Conservation (phyloP, 2,113 vertebrate genomes). For the Gobio gobio region DNA sequence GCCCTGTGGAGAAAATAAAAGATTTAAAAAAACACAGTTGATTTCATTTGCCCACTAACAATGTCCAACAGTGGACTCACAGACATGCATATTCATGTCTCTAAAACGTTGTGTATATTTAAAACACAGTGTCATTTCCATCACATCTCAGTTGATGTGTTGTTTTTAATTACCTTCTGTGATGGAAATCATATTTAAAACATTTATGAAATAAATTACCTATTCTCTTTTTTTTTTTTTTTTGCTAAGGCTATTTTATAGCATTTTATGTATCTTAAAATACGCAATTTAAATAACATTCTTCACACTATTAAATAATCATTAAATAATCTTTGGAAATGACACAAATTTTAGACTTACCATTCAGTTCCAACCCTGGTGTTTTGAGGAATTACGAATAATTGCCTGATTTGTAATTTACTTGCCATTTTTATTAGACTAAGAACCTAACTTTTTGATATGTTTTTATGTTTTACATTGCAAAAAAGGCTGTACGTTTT, state of each 20-base stretch:
- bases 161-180: not conserved
- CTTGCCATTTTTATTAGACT: not conserved
- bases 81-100: not conserved
- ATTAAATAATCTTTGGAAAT: not conserved
- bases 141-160: not conserved
- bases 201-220: not conserved
- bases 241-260: not conserved
- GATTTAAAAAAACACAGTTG: not conserved
- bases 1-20: slow-evolving; percentile 3
- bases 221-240: not conserved
- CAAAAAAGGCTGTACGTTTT: not conserved
- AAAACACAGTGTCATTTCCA: not conserved
- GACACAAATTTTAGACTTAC: not conserved
- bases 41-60: not conserved
- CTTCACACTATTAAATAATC: too few relatives aligned
- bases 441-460: not conserved
- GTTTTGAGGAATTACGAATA: slow-evolving; percentile 3
- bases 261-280: not conserved
- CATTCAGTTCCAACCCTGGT: not conserved
- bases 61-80: not conserved
- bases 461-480: slow-evolving; percentile 22
- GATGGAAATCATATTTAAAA: not conserved
- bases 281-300: not conserved
- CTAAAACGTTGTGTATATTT: not conserved
- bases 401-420: not conserved